Conservation (phyloP, 2,888 invertebrate genomes). For the Cerceris ruficornis region DNA sequence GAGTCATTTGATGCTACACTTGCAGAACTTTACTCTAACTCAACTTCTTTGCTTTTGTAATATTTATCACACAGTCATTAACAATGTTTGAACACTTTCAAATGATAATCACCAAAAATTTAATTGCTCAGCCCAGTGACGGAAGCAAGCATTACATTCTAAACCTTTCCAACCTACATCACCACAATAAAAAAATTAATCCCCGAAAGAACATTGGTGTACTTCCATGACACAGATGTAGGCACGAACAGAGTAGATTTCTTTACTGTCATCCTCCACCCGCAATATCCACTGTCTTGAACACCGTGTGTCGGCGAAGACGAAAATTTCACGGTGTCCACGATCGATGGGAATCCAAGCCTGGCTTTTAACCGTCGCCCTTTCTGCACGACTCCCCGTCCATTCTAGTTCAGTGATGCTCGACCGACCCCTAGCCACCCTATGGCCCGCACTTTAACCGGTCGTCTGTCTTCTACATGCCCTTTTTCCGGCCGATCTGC, state of each 20-base stretch:
- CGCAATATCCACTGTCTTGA: constrained; percentile 51
- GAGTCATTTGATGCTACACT: too few relatives aligned
- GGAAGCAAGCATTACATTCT: too few relatives aligned
- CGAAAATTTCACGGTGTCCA: constrained; percentile 57
- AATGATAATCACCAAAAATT: too few relatives aligned
- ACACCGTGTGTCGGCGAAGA: constrained; percentile 33
- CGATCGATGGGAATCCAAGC: constrained; percentile 55
- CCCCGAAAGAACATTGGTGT: background rate
- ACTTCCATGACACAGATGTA: constrained; percentile 1
- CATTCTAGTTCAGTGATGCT: constrained; percentile 20
- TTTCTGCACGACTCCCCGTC: constrained; percentile 35
- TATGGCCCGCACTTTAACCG: constrained; percentile 23
- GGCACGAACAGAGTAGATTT: constrained; percentile 24
- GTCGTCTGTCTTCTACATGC: constrained; percentile 9
- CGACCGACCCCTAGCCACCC: constrained; percentile 31
- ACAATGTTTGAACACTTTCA: too few relatives aligned
- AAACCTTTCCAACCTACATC: too few relatives aligned
- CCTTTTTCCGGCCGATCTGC: constrained; percentile 54
- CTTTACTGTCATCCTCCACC: constrained; percentile 37
- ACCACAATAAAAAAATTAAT: too few relatives aligned
- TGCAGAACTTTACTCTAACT: too few relatives aligned
- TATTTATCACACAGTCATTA: too few relatives aligned
- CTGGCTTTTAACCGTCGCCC: constrained; percentile 59
- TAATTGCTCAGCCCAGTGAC: too few relatives aligned
- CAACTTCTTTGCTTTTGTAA: too few relatives aligned